Base-by-base conservation (phyloP, 2,888 invertebrate genomes). In the Anthrax anthrax region DNA sequence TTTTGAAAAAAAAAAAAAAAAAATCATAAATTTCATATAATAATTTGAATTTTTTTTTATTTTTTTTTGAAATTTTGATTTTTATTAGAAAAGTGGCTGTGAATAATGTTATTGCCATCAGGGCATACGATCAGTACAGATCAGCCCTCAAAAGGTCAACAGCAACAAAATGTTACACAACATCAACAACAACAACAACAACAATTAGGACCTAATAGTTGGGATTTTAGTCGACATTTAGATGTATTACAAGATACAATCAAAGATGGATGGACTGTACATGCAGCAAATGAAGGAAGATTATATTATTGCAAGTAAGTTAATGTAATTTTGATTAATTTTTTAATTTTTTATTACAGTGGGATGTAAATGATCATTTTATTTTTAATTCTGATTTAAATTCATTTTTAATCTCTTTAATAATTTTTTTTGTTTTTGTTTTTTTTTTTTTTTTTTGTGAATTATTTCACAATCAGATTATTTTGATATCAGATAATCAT, bases 291-390 rank as follows among this genome's bases (percentile, higher is more conserved):
- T 57, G 84, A 84, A 62, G 86, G 87, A 51, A 75, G 88, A 57
- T 77, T 85, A 50, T 90, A 88, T 70, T 91, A 86, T 73, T 88
- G 89, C 83, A 89, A 91, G 90, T 90, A 70, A 80, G 87, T 76
- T 23, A 13, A n/a, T n/a, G n/a, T n/a, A n/a, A n/a, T n/a, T n/a
- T n/a, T n/a, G n/a, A n/a, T n/a, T 38, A 40, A 32, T 18, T 23
- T n/a, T 32, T n/a, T 16, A 3, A 13, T 34, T 34, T 4, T 34
- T 10, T 34, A 10, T 34, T 34, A 2, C 8, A 27, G 23, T 27
- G 23, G 2, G 9, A 27, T 27, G 5, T 27, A 27, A 27, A 34
- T 34, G 1, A 3, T 13, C 13, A 1, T 3, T 34, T n/a, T 9
- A 29, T 29, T 6, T 29, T 29, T 9, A 9, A 29, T 9, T 9